Conservation (phyloP, 2,113 vertebrate genomes). For the Pampusana beccarii region DNA sequence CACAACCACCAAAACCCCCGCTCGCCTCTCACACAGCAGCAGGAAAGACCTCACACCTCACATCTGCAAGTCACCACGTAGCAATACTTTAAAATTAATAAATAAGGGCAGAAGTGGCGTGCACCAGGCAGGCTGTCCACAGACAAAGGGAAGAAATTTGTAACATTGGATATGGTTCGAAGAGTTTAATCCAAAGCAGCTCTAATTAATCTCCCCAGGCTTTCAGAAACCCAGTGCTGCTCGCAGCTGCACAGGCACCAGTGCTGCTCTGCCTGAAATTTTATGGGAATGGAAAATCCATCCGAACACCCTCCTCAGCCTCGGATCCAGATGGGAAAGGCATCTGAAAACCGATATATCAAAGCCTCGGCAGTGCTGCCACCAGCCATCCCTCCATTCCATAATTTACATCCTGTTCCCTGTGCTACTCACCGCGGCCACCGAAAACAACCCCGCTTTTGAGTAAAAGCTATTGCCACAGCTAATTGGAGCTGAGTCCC, state of each 20-base stretch:
- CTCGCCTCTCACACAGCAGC: neutral
- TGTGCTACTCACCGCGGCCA: neutral
- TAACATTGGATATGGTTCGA: conserved; percentile 67
- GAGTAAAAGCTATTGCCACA: neutral
- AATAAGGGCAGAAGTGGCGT: neutral
- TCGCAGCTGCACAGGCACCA: conserved; percentile 24
- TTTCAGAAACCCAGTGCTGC: conserved; percentile 36
- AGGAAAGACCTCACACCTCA: neutral
- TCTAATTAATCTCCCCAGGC: conserved; percentile 71
- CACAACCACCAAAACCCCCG: accelerated
- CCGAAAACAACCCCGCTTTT: neutral
- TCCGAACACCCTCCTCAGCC: conserved; percentile 1
- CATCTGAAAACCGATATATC: neutral
- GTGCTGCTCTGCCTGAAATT: conserved; percentile 48
- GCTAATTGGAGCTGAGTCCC: neutral
- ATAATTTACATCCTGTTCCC: conserved; percentile 14
- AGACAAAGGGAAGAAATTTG: conserved; percentile 56
- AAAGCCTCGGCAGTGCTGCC: neutral
- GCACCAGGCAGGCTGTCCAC: neutral
- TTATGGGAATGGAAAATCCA: conserved; percentile 63
- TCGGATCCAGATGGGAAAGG: neutral
- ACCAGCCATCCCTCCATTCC: neutral
- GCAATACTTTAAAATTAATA: neutral
- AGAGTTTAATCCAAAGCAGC: conserved; percentile 72
- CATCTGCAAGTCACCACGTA: neutral